These are phyloP conservation scores for Lagopus muta DNA, from an alignment of 2,113 vertebrate species.

Conservation along the genomic window DNA sequence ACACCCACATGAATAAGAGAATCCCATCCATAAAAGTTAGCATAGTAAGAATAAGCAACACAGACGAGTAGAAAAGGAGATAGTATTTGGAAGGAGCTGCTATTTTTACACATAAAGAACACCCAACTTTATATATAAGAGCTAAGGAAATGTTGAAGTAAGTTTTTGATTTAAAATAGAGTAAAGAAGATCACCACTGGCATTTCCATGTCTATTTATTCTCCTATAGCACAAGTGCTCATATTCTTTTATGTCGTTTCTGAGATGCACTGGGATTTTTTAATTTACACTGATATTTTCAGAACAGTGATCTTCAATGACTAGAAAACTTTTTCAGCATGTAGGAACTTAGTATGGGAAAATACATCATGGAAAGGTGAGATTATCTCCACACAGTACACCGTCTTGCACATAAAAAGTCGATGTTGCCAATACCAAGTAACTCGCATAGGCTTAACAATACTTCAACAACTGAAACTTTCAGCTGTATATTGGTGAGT, in stretches of 20 bases:
- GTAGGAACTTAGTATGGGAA: background rate
- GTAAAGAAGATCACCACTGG: background rate
- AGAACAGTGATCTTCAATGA: background rate
- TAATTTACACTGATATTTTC: background rate
- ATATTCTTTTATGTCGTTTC: background rate
- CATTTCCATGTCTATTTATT: background rate
- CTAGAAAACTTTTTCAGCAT: background rate
- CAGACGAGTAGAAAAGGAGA: background rate
- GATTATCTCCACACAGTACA: background rate
- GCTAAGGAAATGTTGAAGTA: background rate
- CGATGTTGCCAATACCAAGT: background rate
- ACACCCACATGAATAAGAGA: background rate
- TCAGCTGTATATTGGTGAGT: background rate
- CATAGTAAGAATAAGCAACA: accelerated
- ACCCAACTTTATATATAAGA: background rate
- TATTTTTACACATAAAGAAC: background rate
- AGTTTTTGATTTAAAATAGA: background rate
- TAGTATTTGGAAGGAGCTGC: background rate
- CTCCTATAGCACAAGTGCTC: background rate
- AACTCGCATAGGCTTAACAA: background rate
- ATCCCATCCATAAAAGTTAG: background rate
- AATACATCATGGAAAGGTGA: background rate
- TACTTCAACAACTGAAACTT: background rate
- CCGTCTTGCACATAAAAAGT: background rate
- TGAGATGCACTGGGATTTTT: background rate